Percentiles rank a stretch among this genome's conserved stretches.
phyloP scores from a whole-genome alignment of 2,797 vertebrate genomes.

The Enteromius fasciolatus region DNA sequence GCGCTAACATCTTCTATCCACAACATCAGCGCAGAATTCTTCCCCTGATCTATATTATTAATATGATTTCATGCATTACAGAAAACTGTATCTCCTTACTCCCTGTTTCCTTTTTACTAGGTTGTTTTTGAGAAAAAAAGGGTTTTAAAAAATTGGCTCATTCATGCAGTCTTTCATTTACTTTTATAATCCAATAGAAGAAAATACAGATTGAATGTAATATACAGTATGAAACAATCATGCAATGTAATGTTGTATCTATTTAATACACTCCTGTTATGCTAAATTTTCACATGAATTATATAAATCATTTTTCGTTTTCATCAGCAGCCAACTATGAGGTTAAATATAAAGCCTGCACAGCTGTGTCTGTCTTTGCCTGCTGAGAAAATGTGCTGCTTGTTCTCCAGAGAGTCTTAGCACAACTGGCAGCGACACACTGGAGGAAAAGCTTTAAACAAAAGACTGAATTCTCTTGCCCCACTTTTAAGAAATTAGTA shows the following conservation, averaged over 20 bases:
- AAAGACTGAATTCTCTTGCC: constrained; percentile 61
- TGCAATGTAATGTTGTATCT: not conserved
- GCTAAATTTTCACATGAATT: constrained; percentile 4
- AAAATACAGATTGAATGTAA: not conserved
- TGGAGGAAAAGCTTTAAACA: constrained; percentile 64
- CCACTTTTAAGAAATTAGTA: constrained; percentile 73
- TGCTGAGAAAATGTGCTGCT: constrained; percentile 45
- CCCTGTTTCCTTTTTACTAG: not conserved
- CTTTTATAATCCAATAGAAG: not conserved
- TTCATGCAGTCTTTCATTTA: not conserved
- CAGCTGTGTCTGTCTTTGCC: constrained; percentile 47
- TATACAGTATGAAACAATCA: not conserved
- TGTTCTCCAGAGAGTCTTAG: constrained; percentile 67
- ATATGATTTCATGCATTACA: not conserved
- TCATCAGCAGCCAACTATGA: constrained; percentile 40
- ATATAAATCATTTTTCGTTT: constrained; percentile 38
- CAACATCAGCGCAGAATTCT: not conserved
- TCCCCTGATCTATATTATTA: not conserved
- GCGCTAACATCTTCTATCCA: not conserved
- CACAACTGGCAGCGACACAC: constrained; percentile 64
- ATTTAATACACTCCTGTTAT: not conserved
- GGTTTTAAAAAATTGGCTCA: no score
- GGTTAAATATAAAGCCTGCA: constrained; percentile 36
- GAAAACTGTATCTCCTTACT: not conserved
- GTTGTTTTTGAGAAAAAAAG: not conserved